Percentiles rank a stretch among this genome's conserved stretches.
Conservation (phyloP, 1,140 invertebrate species). For the Goniozus legneri region DNA sequence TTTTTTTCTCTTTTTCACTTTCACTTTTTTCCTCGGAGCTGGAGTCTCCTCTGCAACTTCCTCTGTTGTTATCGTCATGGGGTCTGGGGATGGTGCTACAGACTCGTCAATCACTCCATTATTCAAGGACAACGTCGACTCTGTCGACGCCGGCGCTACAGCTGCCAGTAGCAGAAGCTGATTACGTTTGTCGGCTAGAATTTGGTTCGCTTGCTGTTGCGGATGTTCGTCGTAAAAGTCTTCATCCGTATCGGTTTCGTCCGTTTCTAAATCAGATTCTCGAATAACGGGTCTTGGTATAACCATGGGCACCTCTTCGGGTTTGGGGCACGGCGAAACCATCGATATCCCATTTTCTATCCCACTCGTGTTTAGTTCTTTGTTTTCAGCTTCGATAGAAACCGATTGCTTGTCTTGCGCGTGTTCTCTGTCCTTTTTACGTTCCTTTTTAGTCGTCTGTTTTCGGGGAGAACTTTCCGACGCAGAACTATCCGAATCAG, state of each 20-base stretch:
- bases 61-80: not conserved
- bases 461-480: constrained; percentile 55
- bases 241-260: constrained; percentile 79
- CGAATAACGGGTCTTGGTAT: constrained; percentile 44
- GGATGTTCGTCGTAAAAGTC: constrained; percentile 83
- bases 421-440: constrained; percentile 38
- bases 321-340: too few relatives aligned
- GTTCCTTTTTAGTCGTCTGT: constrained; percentile 41
- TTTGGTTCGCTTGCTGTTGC: constrained; percentile 65
- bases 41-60: constrained; percentile 13
- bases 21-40: constrained; percentile 52
- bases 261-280: constrained; percentile 79
- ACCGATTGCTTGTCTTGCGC: constrained; percentile 20
- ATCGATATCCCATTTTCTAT: too few relatives aligned
- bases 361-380: constrained; percentile 31
- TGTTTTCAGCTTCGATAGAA: constrained; percentile 26
- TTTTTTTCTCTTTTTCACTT: constrained; percentile 60
- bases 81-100: constrained; percentile 12
- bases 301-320: constrained; percentile 10
- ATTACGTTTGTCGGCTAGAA: constrained; percentile 70
- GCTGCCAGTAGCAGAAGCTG: constrained; percentile 61
- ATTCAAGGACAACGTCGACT: constrained; percentile 48
- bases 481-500: constrained; percentile 64
- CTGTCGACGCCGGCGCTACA: constrained; percentile 39
- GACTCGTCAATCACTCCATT: constrained; percentile 55